These are phyloP conservation scores for Ichneumoninae sp. DNA, from an alignment of 2,888 invertebrate species.

Conservation along the genomic window DNA sequence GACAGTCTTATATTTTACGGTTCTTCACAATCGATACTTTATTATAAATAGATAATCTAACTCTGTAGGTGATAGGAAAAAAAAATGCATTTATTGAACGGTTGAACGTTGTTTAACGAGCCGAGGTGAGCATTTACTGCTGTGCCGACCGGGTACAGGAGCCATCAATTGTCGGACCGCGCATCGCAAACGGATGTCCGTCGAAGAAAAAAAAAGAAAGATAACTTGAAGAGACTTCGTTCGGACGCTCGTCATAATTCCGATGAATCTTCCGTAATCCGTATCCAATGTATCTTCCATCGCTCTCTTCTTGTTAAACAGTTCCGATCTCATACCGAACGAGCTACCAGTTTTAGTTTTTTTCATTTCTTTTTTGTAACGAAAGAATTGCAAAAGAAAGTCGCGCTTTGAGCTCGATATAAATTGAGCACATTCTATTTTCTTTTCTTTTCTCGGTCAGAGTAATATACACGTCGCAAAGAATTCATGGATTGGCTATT, in stretches of 20 bases:
- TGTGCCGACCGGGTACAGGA: slow-evolving; percentile 1
- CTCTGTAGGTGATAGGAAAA: slow-evolving; percentile 52
- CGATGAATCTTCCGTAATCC: slow-evolving; percentile 60
- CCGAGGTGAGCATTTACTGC: slow-evolving; percentile 16
- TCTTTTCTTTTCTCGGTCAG: slow-evolving; percentile 25
- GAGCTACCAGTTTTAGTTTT: neutral
- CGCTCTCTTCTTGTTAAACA: slow-evolving; percentile 51
- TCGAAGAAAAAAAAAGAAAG: neutral
- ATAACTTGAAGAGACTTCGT: slow-evolving; percentile 29
- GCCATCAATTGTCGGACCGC: slow-evolving; percentile 28
- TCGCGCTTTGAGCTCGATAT: slow-evolving; percentile 5
- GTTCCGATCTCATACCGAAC: slow-evolving; percentile 57
- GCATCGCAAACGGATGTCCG: neutral
- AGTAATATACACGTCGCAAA: slow-evolving; percentile 18
- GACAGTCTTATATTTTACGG: slow-evolving; percentile 59
- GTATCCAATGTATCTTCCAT: slow-evolving; percentile 57
- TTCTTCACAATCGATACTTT: slow-evolving; percentile 45
- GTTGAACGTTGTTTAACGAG: slow-evolving; percentile 42
- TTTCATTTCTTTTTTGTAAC: neutral
- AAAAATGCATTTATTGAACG: slow-evolving; percentile 59
- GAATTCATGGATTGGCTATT: slow-evolving; percentile 50
- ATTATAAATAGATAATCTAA: slow-evolving; percentile 46
- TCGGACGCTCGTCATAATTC: slow-evolving; percentile 52
- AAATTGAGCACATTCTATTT: slow-evolving; percentile 35
- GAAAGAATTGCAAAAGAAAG: neutral